phyloP scores from a whole-genome alignment of 2,797 vertebrate species.

The Cheirogaleus major region DNA sequence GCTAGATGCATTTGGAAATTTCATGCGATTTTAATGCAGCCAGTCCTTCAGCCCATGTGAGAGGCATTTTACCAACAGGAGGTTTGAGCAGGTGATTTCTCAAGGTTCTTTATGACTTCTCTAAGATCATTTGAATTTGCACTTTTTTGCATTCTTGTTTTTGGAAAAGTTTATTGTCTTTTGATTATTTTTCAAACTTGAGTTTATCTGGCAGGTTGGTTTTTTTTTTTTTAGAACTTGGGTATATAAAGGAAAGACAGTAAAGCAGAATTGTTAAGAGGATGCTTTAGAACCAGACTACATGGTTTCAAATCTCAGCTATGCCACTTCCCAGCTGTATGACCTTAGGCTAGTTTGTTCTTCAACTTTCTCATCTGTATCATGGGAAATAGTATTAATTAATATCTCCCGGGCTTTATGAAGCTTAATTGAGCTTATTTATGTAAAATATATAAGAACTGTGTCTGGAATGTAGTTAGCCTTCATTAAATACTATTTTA shows the following conservation, averaged over 20 bases:
- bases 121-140: background rate
- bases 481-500: background rate
- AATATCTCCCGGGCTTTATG: background rate
- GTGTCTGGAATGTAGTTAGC: background rate
- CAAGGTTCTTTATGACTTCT: background rate
- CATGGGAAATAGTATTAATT: background rate
- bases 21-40: background rate
- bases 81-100: background rate
- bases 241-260: background rate
- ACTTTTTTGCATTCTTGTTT: background rate
- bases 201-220: background rate
- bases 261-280: background rate
- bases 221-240: slow-evolving; percentile 1
- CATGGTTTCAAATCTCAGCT: background rate
- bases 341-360: background rate
- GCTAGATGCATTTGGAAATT: slow-evolving; percentile 24
- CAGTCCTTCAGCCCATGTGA: background rate
- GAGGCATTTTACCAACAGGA: background rate
- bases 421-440: slow-evolving; percentile 11
- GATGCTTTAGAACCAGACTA: background rate
- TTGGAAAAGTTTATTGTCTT: background rate
- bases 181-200: background rate
- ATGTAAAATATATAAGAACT: background rate
- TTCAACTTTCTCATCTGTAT: background rate
- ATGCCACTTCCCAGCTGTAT: background rate